Base-by-base conservation (phyloP, 2,797 vertebrate species). In the Gallirallus australis region DNA sequence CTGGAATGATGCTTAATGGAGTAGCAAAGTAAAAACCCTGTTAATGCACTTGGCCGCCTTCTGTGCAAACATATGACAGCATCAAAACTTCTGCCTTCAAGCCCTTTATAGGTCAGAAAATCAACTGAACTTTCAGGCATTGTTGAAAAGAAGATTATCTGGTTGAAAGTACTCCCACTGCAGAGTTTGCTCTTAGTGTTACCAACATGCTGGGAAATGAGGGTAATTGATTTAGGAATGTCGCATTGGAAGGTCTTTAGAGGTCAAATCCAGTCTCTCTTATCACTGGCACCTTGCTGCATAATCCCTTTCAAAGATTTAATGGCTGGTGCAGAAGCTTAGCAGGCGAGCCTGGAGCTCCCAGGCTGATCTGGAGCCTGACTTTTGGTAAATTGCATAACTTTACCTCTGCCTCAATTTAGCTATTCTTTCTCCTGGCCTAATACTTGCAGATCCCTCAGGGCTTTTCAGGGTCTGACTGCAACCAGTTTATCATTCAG, bases 251-350 rank as follows among this genome's bases (percentile, higher is more conserved):
- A 95, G 70, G 83, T 90, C 73, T 28, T 93, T 84, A 53, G 90
- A 93, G 92, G 88, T 96, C 66, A 80, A 79, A 80, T 93, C 21
- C 25, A 77, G 70, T n/a, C 60, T 64, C 61, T 78, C 60, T 91
- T 88, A 82, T 94, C 94, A 82, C 50, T 9, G 2, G 42, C 81
- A 89, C 92, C 88, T 93, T 86, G 65, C 80, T 95, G 83, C 68
- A 30, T 95, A 93, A 93, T 96, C 90, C 35, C n/a, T 94, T 82
- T 82, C 80, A 92, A 79, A 90, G 90, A 84, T 86, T 94, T 90
- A 93, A 66, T 86, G 66, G 39, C 77, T 88, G 85, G 79, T 40
- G 61, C 57, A 93, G 92, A 93, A 91, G 63, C 35, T 82, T 91
- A 91, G 66, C 82, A 73, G 73, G 45, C 10, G 0, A 89, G 82